A percentile compares a stretch with the other conserved stretches of the same genome.
Evolutionary conservation across 2,888 invertebrate genomes (phyloP).

Genomic region (Lymantria monacha): DNA sequence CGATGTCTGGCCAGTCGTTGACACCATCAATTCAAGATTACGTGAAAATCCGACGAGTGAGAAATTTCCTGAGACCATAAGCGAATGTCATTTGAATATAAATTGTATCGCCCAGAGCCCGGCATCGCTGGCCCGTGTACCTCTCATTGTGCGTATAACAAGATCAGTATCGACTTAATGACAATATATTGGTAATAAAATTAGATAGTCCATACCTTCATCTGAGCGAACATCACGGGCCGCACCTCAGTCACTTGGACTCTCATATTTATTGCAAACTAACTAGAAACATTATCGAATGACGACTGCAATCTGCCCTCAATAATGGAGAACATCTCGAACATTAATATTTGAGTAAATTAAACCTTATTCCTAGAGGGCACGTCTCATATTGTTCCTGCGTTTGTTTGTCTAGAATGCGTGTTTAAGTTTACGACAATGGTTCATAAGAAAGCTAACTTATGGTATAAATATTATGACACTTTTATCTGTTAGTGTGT

Average conservation of each 20-base stretch:
- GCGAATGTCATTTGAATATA: constrained; percentile 80
- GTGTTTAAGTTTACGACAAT: constrained; percentile 68
- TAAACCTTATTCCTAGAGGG: constrained; percentile 53
- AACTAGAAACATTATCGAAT: constrained; percentile 79
- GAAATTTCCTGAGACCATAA: constrained; percentile 72
- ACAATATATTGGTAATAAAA: constrained; percentile 83
- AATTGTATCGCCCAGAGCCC: constrained; percentile 66
- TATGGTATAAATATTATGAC: constrained; percentile 81
- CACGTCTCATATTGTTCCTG: constrained; percentile 51
- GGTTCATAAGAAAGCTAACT: constrained; percentile 76
- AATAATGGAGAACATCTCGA: constrained; percentile 55
- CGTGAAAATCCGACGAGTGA: constrained; percentile 77
- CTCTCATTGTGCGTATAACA: constrained; percentile 81
- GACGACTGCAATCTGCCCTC: constrained; percentile 60
- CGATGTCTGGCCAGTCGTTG: constrained; percentile 50
- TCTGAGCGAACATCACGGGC: constrained; percentile 65
- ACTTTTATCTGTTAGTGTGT: constrained; percentile 73
- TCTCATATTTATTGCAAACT: constrained; percentile 78
- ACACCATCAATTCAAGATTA: constrained; percentile 75
- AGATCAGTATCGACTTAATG: constrained; percentile 82
- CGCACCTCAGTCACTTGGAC: constrained; percentile 52
- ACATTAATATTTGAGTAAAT: constrained; percentile 46
- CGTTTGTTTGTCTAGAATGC: constrained; percentile 54
- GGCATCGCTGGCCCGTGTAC: constrained; percentile 58
- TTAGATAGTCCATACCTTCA: constrained; percentile 80